phyloP scores from a whole-genome alignment of 2,797 vertebrate species.

The Cheirogaleus major region DNA sequence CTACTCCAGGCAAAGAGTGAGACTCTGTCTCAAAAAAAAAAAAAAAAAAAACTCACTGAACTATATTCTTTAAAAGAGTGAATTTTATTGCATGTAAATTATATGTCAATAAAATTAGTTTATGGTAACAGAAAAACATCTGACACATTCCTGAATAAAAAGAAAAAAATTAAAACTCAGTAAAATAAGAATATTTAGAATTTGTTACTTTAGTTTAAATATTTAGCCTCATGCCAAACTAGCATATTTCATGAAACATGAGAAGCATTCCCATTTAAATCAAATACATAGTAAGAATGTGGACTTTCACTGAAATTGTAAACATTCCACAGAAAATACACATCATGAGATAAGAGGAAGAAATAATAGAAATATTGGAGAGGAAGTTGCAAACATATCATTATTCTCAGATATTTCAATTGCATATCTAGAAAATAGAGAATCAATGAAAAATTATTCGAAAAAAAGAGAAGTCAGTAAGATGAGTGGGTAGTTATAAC shows the following conservation, averaged over 20 bases:
- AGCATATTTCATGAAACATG: background rate
- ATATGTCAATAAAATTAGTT: background rate
- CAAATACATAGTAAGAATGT: background rate
- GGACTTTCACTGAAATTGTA: background rate
- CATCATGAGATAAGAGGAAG: background rate
- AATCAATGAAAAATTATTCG: background rate
- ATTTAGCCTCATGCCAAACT: background rate
- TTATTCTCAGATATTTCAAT: background rate
- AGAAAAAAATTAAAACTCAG: background rate
- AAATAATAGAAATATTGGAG: background rate
- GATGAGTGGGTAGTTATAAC: background rate
- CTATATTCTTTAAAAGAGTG: background rate
- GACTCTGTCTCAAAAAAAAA: too few relatives aligned
- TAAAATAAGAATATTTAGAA: slow-evolving; percentile 12
- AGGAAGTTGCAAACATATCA: background rate
- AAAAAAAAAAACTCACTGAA: background rate
- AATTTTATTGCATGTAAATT: slow-evolving; percentile 8
- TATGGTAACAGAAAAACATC: background rate
- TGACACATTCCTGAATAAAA: background rate
- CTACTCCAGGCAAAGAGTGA: too few relatives aligned
- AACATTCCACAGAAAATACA: background rate
- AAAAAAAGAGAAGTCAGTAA: background rate
- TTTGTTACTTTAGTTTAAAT: slow-evolving; percentile 35
- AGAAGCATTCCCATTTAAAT: background rate
- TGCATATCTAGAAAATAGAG: background rate